These are phyloP conservation scores for Turritopsis dohrnii DNA, from an alignment of 30 jellyfish, hydroid and myxozoan species.

Conservation along the genomic window DNA sequence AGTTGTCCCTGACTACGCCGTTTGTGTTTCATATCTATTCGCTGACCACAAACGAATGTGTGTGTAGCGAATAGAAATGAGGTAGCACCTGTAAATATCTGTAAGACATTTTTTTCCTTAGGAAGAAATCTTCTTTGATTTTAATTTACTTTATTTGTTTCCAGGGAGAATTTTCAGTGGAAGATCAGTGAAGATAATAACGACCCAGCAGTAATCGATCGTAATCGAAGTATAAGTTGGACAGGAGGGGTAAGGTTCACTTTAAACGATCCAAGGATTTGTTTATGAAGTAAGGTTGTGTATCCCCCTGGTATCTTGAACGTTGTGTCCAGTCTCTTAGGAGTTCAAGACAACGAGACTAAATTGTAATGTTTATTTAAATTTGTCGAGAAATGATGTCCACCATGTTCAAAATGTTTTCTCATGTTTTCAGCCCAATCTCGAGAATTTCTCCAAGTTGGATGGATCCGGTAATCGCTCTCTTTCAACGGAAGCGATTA, in stretches of 20 bases:
- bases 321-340: no score
- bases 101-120: no score
- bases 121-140: no score
- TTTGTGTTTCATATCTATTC: background rate
- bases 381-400: background rate
- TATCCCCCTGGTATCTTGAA: no score
- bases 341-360: no score
- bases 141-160: background rate
- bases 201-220: conserved; percentile 13
- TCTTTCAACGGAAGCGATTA: conserved; percentile 24
- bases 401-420: background rate
- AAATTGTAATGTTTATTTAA: no score
- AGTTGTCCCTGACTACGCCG: no score
- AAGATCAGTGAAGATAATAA: background rate
- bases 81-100: no score
- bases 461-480: conserved; percentile 21
- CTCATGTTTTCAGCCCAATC: background rate
- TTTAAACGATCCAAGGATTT: no score
- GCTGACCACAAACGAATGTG: no score
- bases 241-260: conserved; percentile 82
- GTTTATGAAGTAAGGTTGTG: no score
- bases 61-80: no score
- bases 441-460: background rate
- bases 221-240: conserved; percentile 87
- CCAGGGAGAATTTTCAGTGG: conserved; percentile 7